Percentiles rank a stretch among this genome's conserved stretches.
phyloP scores from a whole-genome alignment of 2,113 vertebrate genomes.

The Junco hyemalis region DNA sequence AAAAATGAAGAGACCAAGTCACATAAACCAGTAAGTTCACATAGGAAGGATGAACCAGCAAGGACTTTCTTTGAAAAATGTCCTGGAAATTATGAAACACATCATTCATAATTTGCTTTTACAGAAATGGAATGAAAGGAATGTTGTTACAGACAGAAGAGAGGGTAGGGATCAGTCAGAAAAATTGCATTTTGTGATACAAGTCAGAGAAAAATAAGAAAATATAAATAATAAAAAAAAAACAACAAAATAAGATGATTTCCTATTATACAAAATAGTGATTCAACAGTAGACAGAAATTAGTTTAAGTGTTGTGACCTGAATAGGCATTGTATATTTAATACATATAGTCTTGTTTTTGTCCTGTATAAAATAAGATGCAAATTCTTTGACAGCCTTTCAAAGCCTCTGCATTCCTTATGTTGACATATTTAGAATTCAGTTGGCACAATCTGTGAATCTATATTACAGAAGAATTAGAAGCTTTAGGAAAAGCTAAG shows the following conservation, averaged over 20 bases:
- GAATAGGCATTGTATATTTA: not conserved
- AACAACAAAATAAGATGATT: not conserved
- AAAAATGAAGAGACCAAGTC: not conserved
- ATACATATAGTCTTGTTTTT: not conserved
- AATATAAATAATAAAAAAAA: not conserved
- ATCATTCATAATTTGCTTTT: not conserved
- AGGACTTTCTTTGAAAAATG: not conserved
- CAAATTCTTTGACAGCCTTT: not conserved
- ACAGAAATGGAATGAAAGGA: not conserved
- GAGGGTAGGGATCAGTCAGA: fast-evolving
- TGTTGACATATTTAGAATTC: not conserved
- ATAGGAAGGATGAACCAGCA: not conserved
- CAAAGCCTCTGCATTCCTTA: not conserved
- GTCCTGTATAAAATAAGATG: not conserved
- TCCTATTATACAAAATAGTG: not conserved
- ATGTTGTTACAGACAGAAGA: not conserved
- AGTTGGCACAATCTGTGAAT: not conserved
- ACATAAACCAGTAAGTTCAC: not conserved
- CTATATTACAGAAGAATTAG: not conserved
- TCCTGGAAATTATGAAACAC: not conserved
- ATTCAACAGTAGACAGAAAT: not conserved
- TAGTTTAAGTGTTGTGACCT: not conserved
- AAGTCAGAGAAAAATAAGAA: not conserved
- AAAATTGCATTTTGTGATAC: not conserved
- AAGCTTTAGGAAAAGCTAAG: not conserved